Evolutionary conservation across 1,140 invertebrate species (phyloP).

Genomic region (Uloborus diversus): DNA sequence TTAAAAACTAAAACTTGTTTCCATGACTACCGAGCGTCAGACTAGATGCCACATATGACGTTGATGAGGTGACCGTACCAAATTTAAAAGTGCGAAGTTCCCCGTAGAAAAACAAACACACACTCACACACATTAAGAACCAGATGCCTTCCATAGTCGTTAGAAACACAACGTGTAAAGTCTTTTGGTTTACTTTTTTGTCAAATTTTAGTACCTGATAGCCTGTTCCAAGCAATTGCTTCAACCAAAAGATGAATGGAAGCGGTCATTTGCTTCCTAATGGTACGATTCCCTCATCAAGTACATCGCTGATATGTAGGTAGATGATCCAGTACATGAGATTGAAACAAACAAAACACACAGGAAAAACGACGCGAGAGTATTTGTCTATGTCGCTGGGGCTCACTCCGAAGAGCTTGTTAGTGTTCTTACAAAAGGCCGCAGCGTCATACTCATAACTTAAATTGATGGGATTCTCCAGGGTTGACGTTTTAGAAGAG

Average conservation of each 20-base stretch:
- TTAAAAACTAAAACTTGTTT: no score
- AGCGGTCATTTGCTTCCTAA: slow-evolving; percentile 48
- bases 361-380: slow-evolving; percentile 93
- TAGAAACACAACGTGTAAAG: no score
- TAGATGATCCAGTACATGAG: slow-evolving; percentile 99
- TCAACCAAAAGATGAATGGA: no score
- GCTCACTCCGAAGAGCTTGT: slow-evolving; percentile 87
- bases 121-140: slow-evolving; percentile 41
- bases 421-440: slow-evolving; percentile 77
- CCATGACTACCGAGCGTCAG: no score
- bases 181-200: no score
- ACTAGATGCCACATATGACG: slow-evolving; percentile 45
- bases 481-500: slow-evolving; percentile 74
- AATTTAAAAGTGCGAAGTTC: slow-evolving; percentile 45
- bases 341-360: slow-evolving; percentile 97
- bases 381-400: slow-evolving; percentile 97
- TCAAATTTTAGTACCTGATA: no score
- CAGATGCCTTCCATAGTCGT: neutral
- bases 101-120: slow-evolving; percentile 46
- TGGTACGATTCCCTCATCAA: slow-evolving; percentile 87
- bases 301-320: slow-evolving; percentile 92
- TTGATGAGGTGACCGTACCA: slow-evolving; percentile 43
- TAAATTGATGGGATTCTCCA: slow-evolving; percentile 80
- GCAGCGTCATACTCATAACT: slow-evolving; percentile 71
- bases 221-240: no score